Conservation (phyloP, 2,888 invertebrate genomes). For the Epirrhoe tristata region DNA sequence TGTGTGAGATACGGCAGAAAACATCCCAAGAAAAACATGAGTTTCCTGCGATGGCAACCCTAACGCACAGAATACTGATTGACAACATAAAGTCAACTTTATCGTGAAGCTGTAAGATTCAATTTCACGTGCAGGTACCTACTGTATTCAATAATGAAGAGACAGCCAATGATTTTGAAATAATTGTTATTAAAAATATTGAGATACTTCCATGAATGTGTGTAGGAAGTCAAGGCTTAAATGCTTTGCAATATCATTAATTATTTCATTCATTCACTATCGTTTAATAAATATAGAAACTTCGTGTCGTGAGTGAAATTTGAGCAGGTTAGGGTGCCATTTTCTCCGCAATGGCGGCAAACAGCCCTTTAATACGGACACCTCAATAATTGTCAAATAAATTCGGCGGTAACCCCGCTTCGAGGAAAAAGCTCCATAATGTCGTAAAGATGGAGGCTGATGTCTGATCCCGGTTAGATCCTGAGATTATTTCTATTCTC, state of each 20-base stretch:
- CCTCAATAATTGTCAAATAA: slow-evolving; percentile 85
- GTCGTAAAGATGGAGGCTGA: slow-evolving; percentile 67
- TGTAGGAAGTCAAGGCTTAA: too few relatives aligned
- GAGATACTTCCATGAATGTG: too few relatives aligned
- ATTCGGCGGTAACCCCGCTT: slow-evolving; percentile 74
- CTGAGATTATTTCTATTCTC: not conserved
- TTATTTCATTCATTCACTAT: not conserved
- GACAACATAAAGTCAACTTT: slow-evolving; percentile 1
- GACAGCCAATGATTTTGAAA: too few relatives aligned
- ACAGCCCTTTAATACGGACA: slow-evolving; percentile 81
- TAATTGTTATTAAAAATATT: too few relatives aligned
- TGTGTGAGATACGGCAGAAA: slow-evolving; percentile 77
- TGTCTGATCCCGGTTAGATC: slow-evolving; percentile 47
- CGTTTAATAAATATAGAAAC: not conserved
- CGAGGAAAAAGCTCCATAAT: slow-evolving; percentile 64
- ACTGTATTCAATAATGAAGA: not conserved
- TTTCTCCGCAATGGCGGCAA: slow-evolving; percentile 42
- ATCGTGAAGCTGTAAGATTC: not conserved
- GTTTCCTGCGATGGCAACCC: slow-evolving; percentile 64
- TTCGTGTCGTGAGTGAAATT: slow-evolving; percentile 7
- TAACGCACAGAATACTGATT: slow-evolving; percentile 5
- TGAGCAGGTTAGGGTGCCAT: not conserved
- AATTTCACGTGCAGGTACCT: not conserved
- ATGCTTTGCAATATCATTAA: too few relatives aligned
- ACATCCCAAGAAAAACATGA: slow-evolving; percentile 83